Conservation (phyloP, 1,140 invertebrate species). For the Galleria mellonella region DNA sequence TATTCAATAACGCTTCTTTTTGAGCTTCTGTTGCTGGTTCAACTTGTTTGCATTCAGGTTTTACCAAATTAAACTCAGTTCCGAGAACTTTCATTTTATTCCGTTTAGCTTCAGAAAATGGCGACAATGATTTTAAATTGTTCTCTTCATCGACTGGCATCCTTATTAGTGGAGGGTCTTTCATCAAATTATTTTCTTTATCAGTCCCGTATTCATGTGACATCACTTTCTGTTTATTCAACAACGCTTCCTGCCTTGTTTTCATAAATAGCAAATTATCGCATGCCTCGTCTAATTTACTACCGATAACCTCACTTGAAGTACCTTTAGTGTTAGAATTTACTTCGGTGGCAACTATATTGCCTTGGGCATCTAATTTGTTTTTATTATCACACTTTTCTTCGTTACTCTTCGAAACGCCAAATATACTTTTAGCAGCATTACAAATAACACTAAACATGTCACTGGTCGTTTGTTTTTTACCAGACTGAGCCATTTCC, state of each 20-base stretch:
- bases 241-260: slow-evolving; percentile 43
- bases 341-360: slow-evolving; percentile 33
- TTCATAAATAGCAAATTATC: slow-evolving; percentile 45
- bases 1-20: slow-evolving; percentile 52
- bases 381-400: slow-evolving; percentile 46
- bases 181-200: slow-evolving; percentile 46
- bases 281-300: slow-evolving; percentile 27
- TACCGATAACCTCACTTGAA: slow-evolving; percentile 53
- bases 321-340: slow-evolving; percentile 27
- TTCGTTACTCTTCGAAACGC: slow-evolving; percentile 27
- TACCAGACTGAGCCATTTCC: slow-evolving; percentile 15
- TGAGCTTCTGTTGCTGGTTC: slow-evolving; percentile 53
- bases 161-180: slow-evolving; percentile 19
- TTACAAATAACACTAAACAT: slow-evolving; percentile 48
- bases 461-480: slow-evolving; percentile 31
- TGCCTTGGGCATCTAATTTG: slow-evolving; percentile 53
- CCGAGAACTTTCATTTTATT: slow-evolving; percentile 54
- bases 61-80: slow-evolving; percentile 29
- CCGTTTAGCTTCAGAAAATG: slow-evolving; percentile 39
- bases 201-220: slow-evolving; percentile 55
- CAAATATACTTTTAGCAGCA: slow-evolving; percentile 49
- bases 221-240: slow-evolving; percentile 64
- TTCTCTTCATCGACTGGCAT: slow-evolving; percentile 46
- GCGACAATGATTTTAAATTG: slow-evolving; percentile 33
- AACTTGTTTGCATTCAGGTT: slow-evolving; percentile 11